Percentiles rank a stretch among this genome's conserved stretches.
These are phyloP conservation scores for Micoletzkya japonica DNA, from an alignment of 2,888 invertebrate genomes.

Conservation along the genomic window DNA sequence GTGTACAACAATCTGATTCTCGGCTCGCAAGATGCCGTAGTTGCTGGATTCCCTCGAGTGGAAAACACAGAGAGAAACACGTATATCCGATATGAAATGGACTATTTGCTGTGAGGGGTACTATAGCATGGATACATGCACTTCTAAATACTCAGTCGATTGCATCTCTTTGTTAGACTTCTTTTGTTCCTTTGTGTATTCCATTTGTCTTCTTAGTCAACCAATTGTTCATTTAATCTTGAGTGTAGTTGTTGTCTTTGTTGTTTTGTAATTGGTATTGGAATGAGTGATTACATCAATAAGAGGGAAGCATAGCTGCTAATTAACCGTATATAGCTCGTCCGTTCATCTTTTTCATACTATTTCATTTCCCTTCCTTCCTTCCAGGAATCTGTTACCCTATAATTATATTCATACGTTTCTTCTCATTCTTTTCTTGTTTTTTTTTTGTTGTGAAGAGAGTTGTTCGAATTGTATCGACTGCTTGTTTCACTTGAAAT, in stretches of 20 bases:
- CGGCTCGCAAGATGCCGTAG: slow-evolving; percentile 92
- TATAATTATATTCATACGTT: no score
- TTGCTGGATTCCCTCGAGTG: slow-evolving; percentile 95
- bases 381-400: no score
- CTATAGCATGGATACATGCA: no score
- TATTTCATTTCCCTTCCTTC: no score
- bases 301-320: no score
- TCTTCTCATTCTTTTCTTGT: no score
- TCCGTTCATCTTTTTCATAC: no score
- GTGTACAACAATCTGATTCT: slow-evolving; percentile 95
- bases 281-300: no score
- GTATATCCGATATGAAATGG: slow-evolving; percentile 87
- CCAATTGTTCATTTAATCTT: not conserved
- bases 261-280: not conserved
- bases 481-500: no score
- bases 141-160: not conserved
- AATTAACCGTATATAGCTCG: no score
- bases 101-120: slow-evolving; percentile 77
- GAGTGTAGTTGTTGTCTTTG: not conserved
- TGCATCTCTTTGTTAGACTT: not conserved
- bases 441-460: not conserved
- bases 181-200: not conserved
- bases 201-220: not conserved
- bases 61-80: slow-evolving; percentile 92
- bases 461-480: not conserved